These are phyloP conservation scores for Camponotus floridanus DNA, from an alignment of 1,140 invertebrate genomes.

Conservation along the genomic window DNA sequence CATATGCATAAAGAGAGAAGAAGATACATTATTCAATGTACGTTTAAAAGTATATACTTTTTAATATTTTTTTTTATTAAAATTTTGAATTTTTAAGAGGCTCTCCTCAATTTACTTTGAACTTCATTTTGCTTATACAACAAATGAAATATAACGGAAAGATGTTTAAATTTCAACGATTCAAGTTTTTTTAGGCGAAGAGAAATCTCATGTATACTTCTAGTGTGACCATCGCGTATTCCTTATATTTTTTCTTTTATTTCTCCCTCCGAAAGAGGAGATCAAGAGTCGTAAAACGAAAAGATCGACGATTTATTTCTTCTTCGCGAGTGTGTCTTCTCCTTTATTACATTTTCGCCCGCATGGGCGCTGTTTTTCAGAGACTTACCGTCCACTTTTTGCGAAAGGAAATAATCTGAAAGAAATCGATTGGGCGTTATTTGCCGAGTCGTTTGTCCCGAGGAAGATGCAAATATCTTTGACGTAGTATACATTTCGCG, in stretches of 20 bases:
- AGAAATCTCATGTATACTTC: constrained; percentile 2
- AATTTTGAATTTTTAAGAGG: neutral
- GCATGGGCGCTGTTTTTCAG: constrained; percentile 38
- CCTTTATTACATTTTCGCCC: constrained; percentile 62
- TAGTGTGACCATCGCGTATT: constrained; percentile 7
- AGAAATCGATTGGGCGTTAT: constrained; percentile 47
- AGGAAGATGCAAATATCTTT: constrained; percentile 25
- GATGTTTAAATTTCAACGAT: constrained; percentile 34
- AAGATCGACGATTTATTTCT: constrained; percentile 60
- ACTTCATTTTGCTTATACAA: neutral
- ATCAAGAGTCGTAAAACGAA: constrained; percentile 23
- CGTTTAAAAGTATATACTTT: neutral
- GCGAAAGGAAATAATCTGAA: constrained; percentile 37
- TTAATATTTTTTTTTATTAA: neutral
- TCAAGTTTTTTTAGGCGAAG: neutral
- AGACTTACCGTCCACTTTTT: constrained; percentile 29
- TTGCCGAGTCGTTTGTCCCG: constrained; percentile 41
- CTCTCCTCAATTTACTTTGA: neutral
- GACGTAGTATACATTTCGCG: neutral
- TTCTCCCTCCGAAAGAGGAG: constrained; percentile 6
- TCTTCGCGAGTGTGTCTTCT: constrained; percentile 13
- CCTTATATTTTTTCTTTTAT: neutral
- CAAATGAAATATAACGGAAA: neutral
- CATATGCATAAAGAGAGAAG: no score
- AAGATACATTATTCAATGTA: neutral